phyloP scores from a whole-genome alignment of 2,888 invertebrate species.

The Amphimallon solstitiale region DNA sequence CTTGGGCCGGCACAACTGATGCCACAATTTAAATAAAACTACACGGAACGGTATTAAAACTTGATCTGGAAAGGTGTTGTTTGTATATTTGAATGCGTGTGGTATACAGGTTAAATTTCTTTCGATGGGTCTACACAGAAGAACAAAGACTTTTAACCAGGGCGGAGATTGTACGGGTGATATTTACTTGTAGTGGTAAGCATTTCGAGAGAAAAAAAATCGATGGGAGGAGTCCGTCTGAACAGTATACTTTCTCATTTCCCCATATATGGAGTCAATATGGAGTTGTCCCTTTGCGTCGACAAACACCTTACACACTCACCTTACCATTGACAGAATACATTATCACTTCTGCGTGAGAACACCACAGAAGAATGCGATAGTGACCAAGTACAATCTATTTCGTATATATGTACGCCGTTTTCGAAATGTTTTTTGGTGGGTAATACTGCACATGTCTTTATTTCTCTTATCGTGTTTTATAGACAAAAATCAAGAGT shows the following conservation, averaged over 20 bases:
- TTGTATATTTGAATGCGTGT: slow-evolving; percentile 28
- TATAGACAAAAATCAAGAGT: slow-evolving; percentile 2
- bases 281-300: slow-evolving; percentile 45
- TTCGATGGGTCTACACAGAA: slow-evolving; percentile 15
- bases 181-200: slow-evolving; percentile 38
- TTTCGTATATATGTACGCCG: slow-evolving; percentile 11
- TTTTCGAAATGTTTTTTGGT: slow-evolving; percentile 1
- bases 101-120: slow-evolving; percentile 21
- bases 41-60: slow-evolving; percentile 19
- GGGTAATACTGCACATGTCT: slow-evolving; percentile 26
- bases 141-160: slow-evolving; percentile 34
- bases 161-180: slow-evolving; percentile 29
- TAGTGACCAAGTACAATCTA: slow-evolving; percentile 18
- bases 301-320: slow-evolving; percentile 44
- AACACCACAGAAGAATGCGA: slow-evolving; percentile 43
- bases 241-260: slow-evolving; percentile 47
- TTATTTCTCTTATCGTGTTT: slow-evolving; percentile 12
- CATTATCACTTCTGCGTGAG: slow-evolving; percentile 45
- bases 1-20: slow-evolving; percentile 13
- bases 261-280: slow-evolving; percentile 47
- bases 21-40: slow-evolving; percentile 26
- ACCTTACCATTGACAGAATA: slow-evolving; percentile 42
- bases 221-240: slow-evolving; percentile 45
- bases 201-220: slow-evolving; percentile 43
- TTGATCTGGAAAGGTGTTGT: neutral